These are phyloP conservation scores for Nymphalis polychloros DNA, from an alignment of 2,888 invertebrate genomes.

Conservation along the genomic window DNA sequence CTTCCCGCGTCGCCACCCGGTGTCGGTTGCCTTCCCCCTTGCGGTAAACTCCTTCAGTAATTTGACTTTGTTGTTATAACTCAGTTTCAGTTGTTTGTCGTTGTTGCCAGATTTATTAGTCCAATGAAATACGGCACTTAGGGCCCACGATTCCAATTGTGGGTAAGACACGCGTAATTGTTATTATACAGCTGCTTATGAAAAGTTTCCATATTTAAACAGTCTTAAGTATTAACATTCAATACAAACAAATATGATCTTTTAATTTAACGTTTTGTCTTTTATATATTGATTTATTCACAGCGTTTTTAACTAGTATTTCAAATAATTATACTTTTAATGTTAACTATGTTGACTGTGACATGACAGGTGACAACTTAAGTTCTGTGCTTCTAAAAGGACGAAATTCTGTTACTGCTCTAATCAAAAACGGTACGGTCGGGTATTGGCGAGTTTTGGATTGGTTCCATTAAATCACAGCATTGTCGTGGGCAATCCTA, in stretches of 20 bases:
- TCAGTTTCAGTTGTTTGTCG: conserved; percentile 80
- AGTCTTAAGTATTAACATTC: background rate
- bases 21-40: conserved; percentile 57
- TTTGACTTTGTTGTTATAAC: conserved; percentile 82
- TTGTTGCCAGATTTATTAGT: conserved; percentile 77
- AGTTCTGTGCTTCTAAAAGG: conserved; percentile 3
- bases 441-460: conserved; percentile 55
- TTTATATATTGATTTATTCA: background rate
- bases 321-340: background rate
- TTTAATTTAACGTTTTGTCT: background rate
- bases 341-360: background rate
- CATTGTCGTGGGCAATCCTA: conserved; percentile 73
- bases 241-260: background rate
- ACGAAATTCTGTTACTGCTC: conserved; percentile 33
- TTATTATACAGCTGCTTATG: background rate
- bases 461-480: conserved; percentile 71
- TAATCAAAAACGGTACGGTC: conserved; percentile 43
- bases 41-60: conserved; percentile 80
- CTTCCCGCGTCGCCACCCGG: conserved; percentile 68
- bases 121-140: conserved; percentile 69
- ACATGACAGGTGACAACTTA: conserved; percentile 1
- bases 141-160: conserved; percentile 46
- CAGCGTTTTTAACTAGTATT: background rate
- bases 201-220: background rate
- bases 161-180: conserved; percentile 22